Evolutionary conservation across 1,140 invertebrate species (phyloP).

Genomic region (Conus ventricosus): DNA sequence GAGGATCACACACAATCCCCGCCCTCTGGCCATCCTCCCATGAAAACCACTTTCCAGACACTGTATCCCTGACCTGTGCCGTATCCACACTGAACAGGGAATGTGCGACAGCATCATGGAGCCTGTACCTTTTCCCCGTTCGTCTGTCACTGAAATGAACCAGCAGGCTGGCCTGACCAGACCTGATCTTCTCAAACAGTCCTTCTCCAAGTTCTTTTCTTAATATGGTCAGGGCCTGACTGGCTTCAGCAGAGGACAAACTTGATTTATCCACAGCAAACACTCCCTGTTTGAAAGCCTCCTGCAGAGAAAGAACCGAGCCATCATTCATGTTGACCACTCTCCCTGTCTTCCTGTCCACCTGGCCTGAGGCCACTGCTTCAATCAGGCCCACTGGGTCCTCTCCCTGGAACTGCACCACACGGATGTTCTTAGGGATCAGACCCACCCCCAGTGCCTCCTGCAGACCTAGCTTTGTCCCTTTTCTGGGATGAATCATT

Average conservation of each 20-base stretch:
- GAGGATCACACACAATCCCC: constrained; percentile 58
- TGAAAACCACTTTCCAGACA: constrained; percentile 61
- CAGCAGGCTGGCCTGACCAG: constrained; percentile 41
- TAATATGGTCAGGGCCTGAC: constrained; percentile 31
- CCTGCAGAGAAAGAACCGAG: constrained; percentile 53
- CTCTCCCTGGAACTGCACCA: constrained; percentile 82
- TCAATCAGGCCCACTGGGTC: constrained; percentile 55
- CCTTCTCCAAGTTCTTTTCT: constrained; percentile 56
- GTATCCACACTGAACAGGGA: constrained; percentile 53
- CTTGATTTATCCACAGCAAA: constrained; percentile 40
- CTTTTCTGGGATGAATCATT: constrained; percentile 83
- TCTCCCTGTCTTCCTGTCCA: constrained; percentile 86
- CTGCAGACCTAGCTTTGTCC: constrained; percentile 82
- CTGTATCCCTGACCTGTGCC: constrained; percentile 63
- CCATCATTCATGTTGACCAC: constrained; percentile 82
- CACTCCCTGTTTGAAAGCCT: constrained; percentile 59
- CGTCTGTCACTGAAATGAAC: constrained; percentile 53
- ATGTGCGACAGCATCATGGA: constrained; percentile 49
- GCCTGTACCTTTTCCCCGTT: constrained; percentile 45
- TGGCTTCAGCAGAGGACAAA: not conserved
- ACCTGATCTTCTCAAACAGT: constrained; percentile 44
- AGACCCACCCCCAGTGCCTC: constrained; percentile 86
- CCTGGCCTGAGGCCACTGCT: constrained; percentile 61
- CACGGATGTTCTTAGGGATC: constrained; percentile 82
- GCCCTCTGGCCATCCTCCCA: constrained; percentile 60